These are phyloP conservation scores for Empidonax alnorum DNA, from an alignment of 2,113 vertebrate genomes.

Conservation along the genomic window DNA sequence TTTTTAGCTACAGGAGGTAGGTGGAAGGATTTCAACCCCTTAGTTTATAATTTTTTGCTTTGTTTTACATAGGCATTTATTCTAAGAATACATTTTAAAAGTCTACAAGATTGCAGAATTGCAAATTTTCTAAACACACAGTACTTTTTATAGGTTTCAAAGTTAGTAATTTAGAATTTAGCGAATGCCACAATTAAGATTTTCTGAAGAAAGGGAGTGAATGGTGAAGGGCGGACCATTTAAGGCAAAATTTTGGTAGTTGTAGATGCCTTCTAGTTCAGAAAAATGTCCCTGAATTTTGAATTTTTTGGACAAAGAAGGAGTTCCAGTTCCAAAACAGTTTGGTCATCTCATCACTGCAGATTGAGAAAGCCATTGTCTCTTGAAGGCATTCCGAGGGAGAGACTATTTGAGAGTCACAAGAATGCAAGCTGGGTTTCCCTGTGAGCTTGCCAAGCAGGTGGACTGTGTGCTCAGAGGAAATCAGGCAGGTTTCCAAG, in stretches of 20 bases:
- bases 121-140: not conserved
- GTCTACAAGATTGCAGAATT: not conserved
- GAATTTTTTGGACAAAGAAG: not conserved
- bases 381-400: not conserved
- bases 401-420: not conserved
- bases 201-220: not conserved
- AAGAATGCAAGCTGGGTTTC: not conserved
- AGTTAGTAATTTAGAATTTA: not conserved
- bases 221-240: not conserved
- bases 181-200: not conserved
- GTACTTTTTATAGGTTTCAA: not conserved
- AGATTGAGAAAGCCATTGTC: not conserved
- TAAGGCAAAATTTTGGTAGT: not conserved
- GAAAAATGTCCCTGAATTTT: not conserved
- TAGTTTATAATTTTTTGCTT: not conserved
- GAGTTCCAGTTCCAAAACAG: not conserved
- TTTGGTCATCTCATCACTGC: not conserved
- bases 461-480: not conserved
- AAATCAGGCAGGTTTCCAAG: not conserved
- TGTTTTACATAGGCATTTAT: not conserved
- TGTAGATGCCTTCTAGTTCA: not conserved
- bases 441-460: not conserved
- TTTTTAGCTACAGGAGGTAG: not conserved
- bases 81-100: not conserved
- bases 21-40: not conserved